Evolutionary conservation across 2,113 vertebrate species (phyloP), one percentile per base, ranked within the genome.

Genomic region (Colaptes auratus): DNA sequence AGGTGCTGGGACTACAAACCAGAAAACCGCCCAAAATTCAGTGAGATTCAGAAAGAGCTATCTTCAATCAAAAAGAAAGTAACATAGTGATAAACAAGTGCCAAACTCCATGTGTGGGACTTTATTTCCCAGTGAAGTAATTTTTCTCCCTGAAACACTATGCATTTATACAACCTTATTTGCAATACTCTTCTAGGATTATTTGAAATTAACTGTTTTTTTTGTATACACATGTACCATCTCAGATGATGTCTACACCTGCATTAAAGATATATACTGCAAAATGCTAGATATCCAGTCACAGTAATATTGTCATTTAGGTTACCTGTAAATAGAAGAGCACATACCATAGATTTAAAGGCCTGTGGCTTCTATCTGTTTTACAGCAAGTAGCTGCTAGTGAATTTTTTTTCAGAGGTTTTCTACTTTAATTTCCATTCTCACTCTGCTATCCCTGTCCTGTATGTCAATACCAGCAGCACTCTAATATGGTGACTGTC

Each of bases 1-100:
- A 98, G 96, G 44, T 99, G 99, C 90, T 99, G 99, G 99, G 98
- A 99, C 96, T 99, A 99, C 97, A 99, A 98, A 81, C 98, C 99
- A 2, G 99, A 99, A 88, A 99, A 99, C 31, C 97, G 99, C 7
- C 99, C 99, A 85, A 99, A 98, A 88, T 99, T 99, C 97, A 97
- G 85, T 2, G 99, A 99, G 61, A 98, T 99, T 96, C 98, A 99
- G 89, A 98, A 98, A 93, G 99, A 99, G 89, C 98, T 99, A 13
- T 94, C 97, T 33, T 86, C 96, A 85, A 96, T 99, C 97, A 99
- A 99, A 97, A 99, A 98, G 96, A 99, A 99, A 97, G 91, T 98
- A 69, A 96, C 97, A 95, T 97, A 97, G 91, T 96, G 92, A 93
- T 50, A 31, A 89, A 48, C 31, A 69, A 56, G 75, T 59, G 73